Evolutionary conservation across 2,888 invertebrate genomes (phyloP), one percentile per base, ranked within the genome.

Genomic region (Stenichneumon culpator): DNA sequence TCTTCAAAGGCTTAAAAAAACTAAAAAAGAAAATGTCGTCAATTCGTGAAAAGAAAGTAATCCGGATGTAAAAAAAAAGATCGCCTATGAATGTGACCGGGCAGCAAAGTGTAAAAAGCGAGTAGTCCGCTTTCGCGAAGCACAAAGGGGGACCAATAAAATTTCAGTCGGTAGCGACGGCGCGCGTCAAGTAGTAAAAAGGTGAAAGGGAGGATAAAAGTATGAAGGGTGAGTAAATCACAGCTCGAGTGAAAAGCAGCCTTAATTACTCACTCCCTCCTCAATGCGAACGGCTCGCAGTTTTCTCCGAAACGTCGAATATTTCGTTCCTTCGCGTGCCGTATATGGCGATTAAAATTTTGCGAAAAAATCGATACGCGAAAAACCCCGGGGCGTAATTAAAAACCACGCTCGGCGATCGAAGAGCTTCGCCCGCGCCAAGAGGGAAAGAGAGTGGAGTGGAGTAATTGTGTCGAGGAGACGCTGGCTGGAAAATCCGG

Each of bases 291-390:
- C 14, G 2, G 19, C 3, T 7, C 25, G 7, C 16, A 25, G 25
- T 68, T 44, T 47, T 14, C 44, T 39, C 47, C 22, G 14, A 47
- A 14, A 14, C 44, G 22, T 22, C 9, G n/a, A 39, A 44, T 11
- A 67, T 19, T 39, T 44, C 44, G 16, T 39, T 39, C 14, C 44
- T 73, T 32, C 19, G 25, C 22, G 4, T 22, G 52, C 1, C 28
- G 68, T 54, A 67, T 77, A 36, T 54, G 9, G 32, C 54, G 44
- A 77, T 44, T 39, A 68, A 57, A 69, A 57, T 16, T 78, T 65
- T 3, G 22, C n/a, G 67, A 54, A 39, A 39, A 19, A 44, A 74
- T 60, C 50, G 69, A 47, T 63, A 39, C 16, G 57, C 25, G 47
- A 22, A 63, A 69, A 57, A 28, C n/a, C 50, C n/a, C 50, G 36